Evolutionary conservation across 2,888 invertebrate genomes (phyloP), one percentile per base, ranked within the genome.

Genomic region (Coelogynopora nodosa): DNA sequence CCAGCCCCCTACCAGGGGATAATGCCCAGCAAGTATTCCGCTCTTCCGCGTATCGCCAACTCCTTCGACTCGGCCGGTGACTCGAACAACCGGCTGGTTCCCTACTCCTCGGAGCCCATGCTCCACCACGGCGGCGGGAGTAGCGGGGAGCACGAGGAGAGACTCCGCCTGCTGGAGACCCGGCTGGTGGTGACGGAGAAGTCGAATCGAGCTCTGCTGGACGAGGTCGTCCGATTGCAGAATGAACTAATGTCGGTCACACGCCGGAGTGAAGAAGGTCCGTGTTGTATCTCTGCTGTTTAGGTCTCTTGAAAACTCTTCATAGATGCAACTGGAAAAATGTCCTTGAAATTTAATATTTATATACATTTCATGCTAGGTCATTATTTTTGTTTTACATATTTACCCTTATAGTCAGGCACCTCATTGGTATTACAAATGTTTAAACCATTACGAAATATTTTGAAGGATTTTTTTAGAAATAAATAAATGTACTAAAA

Each of bases 161-260:
- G 90, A 49, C 84, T 91, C 0, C 88, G 90, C 23, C 89, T 90
- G 86, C 86, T 92, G 84, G 92, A 92, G 88, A 90, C 90, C 84
- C 89, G 92, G 0, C 88, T 92, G 0, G 89, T 89, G 13, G 90
- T 91, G 30, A 89, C 92, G 0, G 92, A 92, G 88, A 91, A 91
- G 88, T 91, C 91, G 1, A 91, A 92, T 88, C 88, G 92, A n/a
- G 90, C 91, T 18, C 89, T 92, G 0, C 88, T 92, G 29, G 91
- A 91, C 87, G 92, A 92, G 88, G 80, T 86, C 1, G 82, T 85
- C 27, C 85, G 85, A 13, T 30, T 85, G 10, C 85, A 85, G 27
- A 85, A 85, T 67, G 85, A 85, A 67, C 74, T 85, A 5, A 85
- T 67, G 74, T 28, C 67, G 0, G 74, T 74, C n/a, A 29, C 85